Evolutionary conservation across 2,113 vertebrate genomes (phyloP).

Genomic region (Salvelinus namaycush): DNA sequence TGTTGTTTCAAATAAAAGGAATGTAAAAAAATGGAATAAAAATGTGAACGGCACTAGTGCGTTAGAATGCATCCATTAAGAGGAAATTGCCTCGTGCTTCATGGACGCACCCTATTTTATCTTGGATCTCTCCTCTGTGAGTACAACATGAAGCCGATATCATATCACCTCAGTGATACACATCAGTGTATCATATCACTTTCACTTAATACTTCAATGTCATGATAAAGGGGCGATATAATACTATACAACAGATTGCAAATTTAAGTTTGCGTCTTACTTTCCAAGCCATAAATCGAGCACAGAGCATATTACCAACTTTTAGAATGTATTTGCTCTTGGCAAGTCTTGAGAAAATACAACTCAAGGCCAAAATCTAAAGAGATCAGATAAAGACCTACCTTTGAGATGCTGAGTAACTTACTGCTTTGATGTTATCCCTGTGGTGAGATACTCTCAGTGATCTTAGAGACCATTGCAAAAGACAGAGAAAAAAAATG

Average conservation of each 20-base stretch:
- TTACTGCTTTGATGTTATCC: background rate
- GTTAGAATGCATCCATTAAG: background rate
- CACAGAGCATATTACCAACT: background rate
- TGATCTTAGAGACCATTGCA: slow-evolving; percentile 24
- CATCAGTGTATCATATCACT: too few relatives aligned
- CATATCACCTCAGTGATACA: background rate
- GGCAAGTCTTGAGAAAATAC: background rate
- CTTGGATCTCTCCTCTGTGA: background rate
- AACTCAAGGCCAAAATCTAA: slow-evolving; percentile 7
- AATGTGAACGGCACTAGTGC: background rate
- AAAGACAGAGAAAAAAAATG: background rate
- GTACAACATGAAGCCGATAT: background rate
- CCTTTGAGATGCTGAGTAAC: slow-evolving; percentile 35
- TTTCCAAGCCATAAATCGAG: background rate
- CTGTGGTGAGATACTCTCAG: background rate
- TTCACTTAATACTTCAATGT: too few relatives aligned
- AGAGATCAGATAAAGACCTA: slow-evolving; percentile 36
- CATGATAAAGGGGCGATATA: too few relatives aligned
- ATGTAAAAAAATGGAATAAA: too few relatives aligned
- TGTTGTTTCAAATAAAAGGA: too few relatives aligned
- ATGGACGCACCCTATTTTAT: background rate
- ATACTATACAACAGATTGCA: too few relatives aligned
- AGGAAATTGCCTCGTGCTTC: background rate
- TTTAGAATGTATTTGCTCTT: background rate
- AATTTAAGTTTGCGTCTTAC: background rate